Conservation (phyloP, 2,797 vertebrate species). For the Gila robusta region DNA sequence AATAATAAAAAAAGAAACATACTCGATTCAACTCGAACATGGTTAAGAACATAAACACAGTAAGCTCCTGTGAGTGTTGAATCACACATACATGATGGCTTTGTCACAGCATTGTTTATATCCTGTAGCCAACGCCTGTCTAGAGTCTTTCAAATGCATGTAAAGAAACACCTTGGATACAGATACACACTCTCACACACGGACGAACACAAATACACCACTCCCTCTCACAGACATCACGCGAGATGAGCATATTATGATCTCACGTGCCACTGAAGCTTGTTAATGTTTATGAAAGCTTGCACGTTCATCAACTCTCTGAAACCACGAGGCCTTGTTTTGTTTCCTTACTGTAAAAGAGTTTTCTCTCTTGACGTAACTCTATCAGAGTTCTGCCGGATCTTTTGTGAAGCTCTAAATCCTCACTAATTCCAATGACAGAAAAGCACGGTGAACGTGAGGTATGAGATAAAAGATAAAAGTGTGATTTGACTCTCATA, state of each 20-base stretch:
- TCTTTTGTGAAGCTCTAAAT: conserved; percentile 20
- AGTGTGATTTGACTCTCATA: not conserved
- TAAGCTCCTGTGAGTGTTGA: not conserved
- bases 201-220: conserved; percentile 27
- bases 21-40: too few species aligned
- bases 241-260: not conserved
- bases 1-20: not conserved
- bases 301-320: not conserved
- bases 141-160: conserved; percentile 58
- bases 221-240: conserved; percentile 11
- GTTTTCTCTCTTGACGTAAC: not conserved
- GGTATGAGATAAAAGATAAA: not conserved
- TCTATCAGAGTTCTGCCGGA: not conserved
- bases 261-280: not conserved
- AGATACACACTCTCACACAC: conserved; percentile 4
- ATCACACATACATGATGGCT: not conserved
- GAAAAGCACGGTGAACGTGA: not conserved
- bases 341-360: not conserved
- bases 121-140: conserved; percentile 57
- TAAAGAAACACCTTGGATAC: conserved; percentile 59
- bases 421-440: conserved; percentile 9
- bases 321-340: conserved; percentile 4
- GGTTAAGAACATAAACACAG: not conserved
- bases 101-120: conserved; percentile 37
- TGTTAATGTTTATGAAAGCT: conserved; percentile 14